A percentile compares a stretch with the other conserved stretches of the same genome.
Conservation (phyloP, 2,113 vertebrate genomes). For the Periophthalmus modestus region DNA sequence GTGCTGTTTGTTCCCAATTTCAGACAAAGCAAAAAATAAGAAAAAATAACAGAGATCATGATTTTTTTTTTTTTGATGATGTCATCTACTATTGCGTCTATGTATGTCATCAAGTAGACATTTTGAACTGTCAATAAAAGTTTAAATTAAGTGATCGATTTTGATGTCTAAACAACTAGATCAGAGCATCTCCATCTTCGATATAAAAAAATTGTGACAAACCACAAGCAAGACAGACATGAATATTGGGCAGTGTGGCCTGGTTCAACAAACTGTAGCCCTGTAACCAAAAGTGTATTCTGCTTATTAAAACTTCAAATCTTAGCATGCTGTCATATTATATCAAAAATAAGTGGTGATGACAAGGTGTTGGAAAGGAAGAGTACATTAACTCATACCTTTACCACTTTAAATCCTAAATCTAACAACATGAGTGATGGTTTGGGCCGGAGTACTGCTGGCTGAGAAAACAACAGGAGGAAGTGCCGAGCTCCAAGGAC, state of each 20-base stretch:
- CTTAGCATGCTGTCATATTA: constrained; percentile 10
- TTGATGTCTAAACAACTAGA: not conserved
- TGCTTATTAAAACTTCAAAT: not conserved
- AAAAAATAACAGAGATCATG: not conserved
- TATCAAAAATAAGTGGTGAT: constrained; percentile 62
- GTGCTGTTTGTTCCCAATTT: constrained; percentile 46
- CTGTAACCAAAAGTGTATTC: not conserved
- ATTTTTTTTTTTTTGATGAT: not conserved
- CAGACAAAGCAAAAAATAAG: constrained; percentile 13
- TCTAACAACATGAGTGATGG: constrained; percentile 33
- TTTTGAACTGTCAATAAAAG: not conserved
- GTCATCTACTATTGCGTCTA: not conserved
- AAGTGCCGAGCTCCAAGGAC: constrained; percentile 36
- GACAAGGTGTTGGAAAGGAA: constrained; percentile 56
- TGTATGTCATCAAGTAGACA: not conserved
- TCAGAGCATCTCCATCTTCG: not conserved
- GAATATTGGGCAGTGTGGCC: not conserved
- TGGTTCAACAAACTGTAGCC: not conserved
- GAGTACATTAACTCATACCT: constrained; percentile 27
- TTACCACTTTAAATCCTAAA: constrained; percentile 28
- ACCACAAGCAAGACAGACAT: not conserved
- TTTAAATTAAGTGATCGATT: too few species aligned
- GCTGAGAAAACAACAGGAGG: constrained; percentile 29
- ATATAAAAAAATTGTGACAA: not conserved
- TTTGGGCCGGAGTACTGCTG: constrained; percentile 26